Percentiles rank a stretch among this genome's conserved stretches.
Evolutionary conservation across 2,888 invertebrate species (phyloP).

Genomic region (Ditula angustiorana): DNA sequence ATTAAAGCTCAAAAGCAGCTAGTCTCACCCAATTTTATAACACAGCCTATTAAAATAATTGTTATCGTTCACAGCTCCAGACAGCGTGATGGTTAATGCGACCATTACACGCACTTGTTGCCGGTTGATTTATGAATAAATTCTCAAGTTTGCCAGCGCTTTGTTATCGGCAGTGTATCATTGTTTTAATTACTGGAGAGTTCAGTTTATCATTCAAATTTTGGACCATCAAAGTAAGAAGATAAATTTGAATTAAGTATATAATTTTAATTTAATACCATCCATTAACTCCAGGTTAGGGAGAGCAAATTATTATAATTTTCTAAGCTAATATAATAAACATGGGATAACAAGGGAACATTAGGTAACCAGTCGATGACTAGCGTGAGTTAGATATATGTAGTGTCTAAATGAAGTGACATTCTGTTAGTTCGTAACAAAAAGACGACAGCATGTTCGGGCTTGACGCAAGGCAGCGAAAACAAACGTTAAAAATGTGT

Average conservation of each 20-base stretch:
- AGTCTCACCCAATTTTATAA: constrained; percentile 10
- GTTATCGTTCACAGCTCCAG: constrained; percentile 27
- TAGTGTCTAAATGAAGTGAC: too few relatives aligned
- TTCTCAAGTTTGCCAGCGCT: constrained; percentile 41
- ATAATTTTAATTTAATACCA: background rate
- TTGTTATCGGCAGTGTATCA: constrained; percentile 44
- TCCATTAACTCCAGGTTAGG: background rate
- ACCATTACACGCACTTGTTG: constrained; percentile 63
- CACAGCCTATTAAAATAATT: constrained; percentile 31
- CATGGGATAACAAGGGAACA: too few relatives aligned
- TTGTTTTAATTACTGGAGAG: constrained; percentile 27
- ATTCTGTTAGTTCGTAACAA: too few relatives aligned
- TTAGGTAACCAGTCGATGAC: too few relatives aligned
- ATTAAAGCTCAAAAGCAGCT: background rate
- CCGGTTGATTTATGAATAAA: constrained; percentile 59
- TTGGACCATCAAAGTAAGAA: background rate
- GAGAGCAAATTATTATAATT: too few relatives aligned
- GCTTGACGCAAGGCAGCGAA: too few relatives aligned
- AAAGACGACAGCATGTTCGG: too few relatives aligned
- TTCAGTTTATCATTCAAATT: background rate
- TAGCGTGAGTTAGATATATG: too few relatives aligned
- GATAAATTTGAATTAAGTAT: background rate
- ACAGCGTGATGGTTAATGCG: constrained; percentile 48
- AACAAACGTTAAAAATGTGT: too few relatives aligned
- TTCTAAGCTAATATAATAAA: too few relatives aligned